These are phyloP conservation scores for Lasioglossum morio DNA, from an alignment of 2,888 invertebrate genomes.

Conservation along the genomic window DNA sequence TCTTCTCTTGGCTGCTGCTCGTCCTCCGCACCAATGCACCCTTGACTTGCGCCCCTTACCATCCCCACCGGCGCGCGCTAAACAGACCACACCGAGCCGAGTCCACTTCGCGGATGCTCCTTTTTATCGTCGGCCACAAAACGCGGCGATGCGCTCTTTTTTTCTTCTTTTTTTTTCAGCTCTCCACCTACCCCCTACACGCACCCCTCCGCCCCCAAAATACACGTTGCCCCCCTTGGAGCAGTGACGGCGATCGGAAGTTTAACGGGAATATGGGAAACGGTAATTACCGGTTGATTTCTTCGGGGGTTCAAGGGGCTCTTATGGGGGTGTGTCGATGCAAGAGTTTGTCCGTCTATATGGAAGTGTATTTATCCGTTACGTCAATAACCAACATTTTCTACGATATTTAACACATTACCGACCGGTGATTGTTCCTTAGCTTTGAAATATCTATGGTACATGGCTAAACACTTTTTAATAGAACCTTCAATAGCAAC, in stretches of 20 bases:
- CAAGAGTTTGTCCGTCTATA: background rate
- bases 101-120: conserved; percentile 68
- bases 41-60: conserved; percentile 72
- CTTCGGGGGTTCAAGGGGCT: background rate
- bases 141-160: conserved; percentile 58
- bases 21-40: conserved; percentile 72
- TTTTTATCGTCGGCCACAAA: conserved; percentile 65
- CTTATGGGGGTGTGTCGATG: background rate
- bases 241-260: conserved; percentile 29
- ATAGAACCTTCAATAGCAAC: too few species aligned
- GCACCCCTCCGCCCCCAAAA: conserved; percentile 16
- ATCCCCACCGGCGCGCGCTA: conserved; percentile 59
- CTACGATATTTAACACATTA: background rate
- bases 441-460: too few species aligned
- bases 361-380: background rate
- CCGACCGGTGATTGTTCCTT: too few species aligned
- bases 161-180: conserved; percentile 4
- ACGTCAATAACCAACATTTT: background rate
- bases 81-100: conserved; percentile 61
- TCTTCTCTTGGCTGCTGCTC: conserved; percentile 65
- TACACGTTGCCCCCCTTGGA: background rate
- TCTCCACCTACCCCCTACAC: background rate
- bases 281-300: background rate
- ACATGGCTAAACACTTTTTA: too few species aligned
- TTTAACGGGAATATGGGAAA: conserved; percentile 1